Conservation (phyloP, 2,797 vertebrate genomes). For the Myotis pilosus region DNA sequence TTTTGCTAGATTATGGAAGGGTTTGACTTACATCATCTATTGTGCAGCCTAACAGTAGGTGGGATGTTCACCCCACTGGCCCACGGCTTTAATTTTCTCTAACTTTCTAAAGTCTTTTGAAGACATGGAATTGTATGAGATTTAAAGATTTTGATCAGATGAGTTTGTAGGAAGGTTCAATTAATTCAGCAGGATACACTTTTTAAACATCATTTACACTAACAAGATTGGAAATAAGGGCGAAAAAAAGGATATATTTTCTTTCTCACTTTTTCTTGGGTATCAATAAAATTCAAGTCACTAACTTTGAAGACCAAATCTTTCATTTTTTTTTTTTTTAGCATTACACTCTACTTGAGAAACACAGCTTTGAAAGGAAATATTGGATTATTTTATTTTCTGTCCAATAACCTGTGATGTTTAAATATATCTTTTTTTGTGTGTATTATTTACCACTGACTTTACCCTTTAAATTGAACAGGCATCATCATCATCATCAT, state of each 20-base stretch:
- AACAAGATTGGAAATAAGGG: not conserved
- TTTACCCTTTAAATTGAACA: not conserved
- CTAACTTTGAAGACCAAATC: not conserved
- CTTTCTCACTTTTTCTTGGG: not conserved
- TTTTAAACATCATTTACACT: not conserved
- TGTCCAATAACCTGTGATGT: not conserved
- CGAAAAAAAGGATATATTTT: not conserved
- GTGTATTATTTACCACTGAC: not conserved
- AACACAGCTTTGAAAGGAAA: constrained; percentile 14
- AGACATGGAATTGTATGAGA: not conserved
- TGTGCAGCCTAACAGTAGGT: not conserved
- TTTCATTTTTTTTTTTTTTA: constrained; percentile 26
- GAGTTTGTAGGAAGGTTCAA: not conserved
- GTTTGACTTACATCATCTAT: not conserved
- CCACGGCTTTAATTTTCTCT: not conserved
- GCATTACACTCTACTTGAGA: not conserved
- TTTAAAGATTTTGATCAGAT: not conserved
- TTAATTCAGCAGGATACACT: not conserved
- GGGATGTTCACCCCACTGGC: not conserved
- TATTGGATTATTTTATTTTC: not conserved
- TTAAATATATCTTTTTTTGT: not conserved
- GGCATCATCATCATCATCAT: not conserved
- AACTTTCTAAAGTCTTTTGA: not conserved
- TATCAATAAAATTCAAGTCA: not conserved
- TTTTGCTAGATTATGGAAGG: not conserved